These are phyloP conservation scores for Apocheima hispidaria DNA, from an alignment of 2,888 invertebrate species.

Conservation along the genomic window DNA sequence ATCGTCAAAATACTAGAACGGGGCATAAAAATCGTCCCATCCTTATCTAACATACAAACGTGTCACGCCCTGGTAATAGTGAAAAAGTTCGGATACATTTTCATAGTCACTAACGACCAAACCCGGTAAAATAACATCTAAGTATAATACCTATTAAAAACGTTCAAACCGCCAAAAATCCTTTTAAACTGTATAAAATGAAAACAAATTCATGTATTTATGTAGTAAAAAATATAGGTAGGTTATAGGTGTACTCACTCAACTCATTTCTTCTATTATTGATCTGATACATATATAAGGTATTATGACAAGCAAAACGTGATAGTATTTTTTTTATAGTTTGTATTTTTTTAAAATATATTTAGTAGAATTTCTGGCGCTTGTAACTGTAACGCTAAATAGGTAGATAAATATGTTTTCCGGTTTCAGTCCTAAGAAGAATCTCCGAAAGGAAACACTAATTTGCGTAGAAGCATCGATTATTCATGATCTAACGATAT, in stretches of 20 bases:
- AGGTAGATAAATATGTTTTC: conserved; percentile 24
- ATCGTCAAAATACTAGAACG: conserved; percentile 48
- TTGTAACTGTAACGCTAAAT: neutral
- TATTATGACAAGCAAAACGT: no score
- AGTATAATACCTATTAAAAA: neutral
- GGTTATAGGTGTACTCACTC: no score
- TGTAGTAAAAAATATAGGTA: neutral
- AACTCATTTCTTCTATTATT: no score
- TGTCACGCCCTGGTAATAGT: conserved; percentile 70
- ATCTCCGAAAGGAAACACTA: conserved; percentile 66
- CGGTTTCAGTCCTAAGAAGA: conserved; percentile 40
- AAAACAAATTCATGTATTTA: neutral
- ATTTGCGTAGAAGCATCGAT: conserved; percentile 70
- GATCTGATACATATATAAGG: no score
- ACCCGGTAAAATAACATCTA: conserved; percentile 32
- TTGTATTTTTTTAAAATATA: no score
- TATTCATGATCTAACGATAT: conserved; percentile 76
- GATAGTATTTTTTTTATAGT: no score
- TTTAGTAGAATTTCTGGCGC: conserved; percentile 14
- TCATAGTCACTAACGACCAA: conserved; percentile 60
- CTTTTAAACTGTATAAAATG: no score
- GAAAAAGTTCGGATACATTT: conserved; percentile 75
- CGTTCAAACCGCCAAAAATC: conserved; percentile 15
- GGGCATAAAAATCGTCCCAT: conserved; percentile 70
- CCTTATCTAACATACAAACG: conserved; percentile 67